Evolutionary conservation across 2,888 invertebrate species (phyloP).

Genomic region (Dasysyrphus albostriatus): DNA sequence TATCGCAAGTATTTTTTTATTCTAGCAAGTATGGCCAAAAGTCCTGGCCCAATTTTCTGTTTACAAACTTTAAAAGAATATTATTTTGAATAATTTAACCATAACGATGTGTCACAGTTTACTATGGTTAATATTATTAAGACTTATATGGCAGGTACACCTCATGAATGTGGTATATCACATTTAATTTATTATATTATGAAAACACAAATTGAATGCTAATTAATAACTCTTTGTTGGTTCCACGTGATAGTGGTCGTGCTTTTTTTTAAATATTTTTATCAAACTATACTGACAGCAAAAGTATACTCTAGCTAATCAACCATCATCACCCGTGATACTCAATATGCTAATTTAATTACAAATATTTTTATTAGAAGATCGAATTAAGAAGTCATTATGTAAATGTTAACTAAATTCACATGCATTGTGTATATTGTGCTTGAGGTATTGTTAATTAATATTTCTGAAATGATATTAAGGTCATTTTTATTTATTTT

Average conservation of each 20-base stretch:
- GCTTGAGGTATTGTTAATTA: slow-evolving; percentile 18
- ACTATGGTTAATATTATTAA: slow-evolving; percentile 1
- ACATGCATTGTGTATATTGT: slow-evolving; percentile 6
- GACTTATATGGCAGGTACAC: slow-evolving; percentile 2
- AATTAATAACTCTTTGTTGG: slow-evolving; percentile 68
- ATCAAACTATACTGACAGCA: slow-evolving; percentile 68
- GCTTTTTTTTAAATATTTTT: slow-evolving; percentile 66
- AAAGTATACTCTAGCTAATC: slow-evolving; percentile 39
- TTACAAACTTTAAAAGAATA: background rate
- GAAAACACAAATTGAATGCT: slow-evolving; percentile 72
- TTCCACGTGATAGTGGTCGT: slow-evolving; percentile 71
- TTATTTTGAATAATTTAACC: slow-evolving; percentile 8
- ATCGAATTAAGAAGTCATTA: slow-evolving; percentile 47
- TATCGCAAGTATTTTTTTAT: background rate
- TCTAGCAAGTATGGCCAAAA: background rate
- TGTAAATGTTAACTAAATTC: slow-evolving; percentile 23
- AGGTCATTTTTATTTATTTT: slow-evolving; percentile 13
- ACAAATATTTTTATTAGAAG: slow-evolving; percentile 51
- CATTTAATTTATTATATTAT: slow-evolving; percentile 33
- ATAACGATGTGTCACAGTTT: slow-evolving; percentile 4
- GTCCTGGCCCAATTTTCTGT: background rate
- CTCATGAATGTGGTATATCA: slow-evolving; percentile 19
- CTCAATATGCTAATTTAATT: slow-evolving; percentile 61
- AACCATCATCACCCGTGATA: slow-evolving; percentile 48
- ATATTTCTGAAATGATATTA: slow-evolving; percentile 12